A percentile compares a stretch with the other conserved stretches of the same genome.
phyloP scores from a whole-genome alignment of 2,113 vertebrate species.

The Triplophysa tibetana region DNA sequence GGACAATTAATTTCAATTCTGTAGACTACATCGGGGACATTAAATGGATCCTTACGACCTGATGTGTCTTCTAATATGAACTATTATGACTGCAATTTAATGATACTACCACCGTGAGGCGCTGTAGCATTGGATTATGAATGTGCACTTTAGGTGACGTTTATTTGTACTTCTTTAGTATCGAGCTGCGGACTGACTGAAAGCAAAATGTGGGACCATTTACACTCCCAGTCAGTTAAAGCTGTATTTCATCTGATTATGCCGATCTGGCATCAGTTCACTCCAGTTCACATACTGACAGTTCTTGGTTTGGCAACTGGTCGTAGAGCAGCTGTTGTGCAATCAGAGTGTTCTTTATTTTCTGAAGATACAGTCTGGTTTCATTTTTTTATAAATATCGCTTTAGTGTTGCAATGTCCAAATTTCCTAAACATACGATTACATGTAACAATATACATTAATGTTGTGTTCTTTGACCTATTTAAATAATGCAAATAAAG shows the following conservation, averaged over 20 bases:
- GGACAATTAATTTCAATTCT: not conserved
- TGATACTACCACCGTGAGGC: not conserved
- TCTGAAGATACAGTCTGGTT: not conserved
- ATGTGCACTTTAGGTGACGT: not conserved
- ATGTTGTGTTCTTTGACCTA: not conserved
- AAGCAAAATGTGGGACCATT: not conserved
- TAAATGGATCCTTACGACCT: not conserved
- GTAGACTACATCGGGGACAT: not conserved
- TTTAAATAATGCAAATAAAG: constrained; percentile 1
- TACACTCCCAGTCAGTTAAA: not conserved
- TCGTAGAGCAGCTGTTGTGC: constrained; percentile 8
- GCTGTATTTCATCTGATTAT: not conserved
- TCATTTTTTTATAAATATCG: not conserved
- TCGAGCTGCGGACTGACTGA: constrained; percentile 1
- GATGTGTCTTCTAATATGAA: constrained; percentile 2
- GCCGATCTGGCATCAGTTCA: constrained; percentile 25
- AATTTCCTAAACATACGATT: constrained; percentile 10
- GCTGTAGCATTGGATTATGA: not conserved
- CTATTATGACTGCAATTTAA: not conserved
- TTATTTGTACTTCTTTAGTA: not conserved
- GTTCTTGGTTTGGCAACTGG: not conserved
- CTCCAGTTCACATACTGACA: not conserved
- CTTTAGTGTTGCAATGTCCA: not conserved
- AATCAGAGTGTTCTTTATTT: not conserved
- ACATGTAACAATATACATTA: not conserved